Evolutionary conservation across 2,888 invertebrate genomes (phyloP).

Genomic region (Achlya flavicornis): DNA sequence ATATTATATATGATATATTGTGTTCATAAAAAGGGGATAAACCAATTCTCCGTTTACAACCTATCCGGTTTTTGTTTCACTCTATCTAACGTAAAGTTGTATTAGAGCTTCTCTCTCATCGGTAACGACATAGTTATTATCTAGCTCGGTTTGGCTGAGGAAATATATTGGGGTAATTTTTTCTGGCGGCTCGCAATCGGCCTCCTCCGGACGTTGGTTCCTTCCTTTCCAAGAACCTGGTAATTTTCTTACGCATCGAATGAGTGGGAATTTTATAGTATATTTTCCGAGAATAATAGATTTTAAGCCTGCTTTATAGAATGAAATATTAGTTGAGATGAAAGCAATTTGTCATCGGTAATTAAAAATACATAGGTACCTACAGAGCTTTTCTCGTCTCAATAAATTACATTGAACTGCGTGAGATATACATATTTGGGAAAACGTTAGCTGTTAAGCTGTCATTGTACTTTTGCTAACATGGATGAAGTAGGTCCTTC

Average conservation of each 20-base stretch:
- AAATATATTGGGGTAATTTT: constrained; percentile 41
- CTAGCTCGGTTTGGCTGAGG: constrained; percentile 35
- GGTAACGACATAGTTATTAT: constrained; percentile 37
- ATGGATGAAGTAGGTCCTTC: too few species aligned
- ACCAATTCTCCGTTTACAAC: constrained; percentile 38
- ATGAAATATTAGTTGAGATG: not conserved
- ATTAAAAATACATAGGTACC: not conserved
- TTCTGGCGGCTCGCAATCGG: constrained; percentile 23
- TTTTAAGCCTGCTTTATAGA: not conserved
- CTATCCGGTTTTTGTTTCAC: constrained; percentile 26
- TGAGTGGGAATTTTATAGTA: not conserved
- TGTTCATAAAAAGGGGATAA: constrained; percentile 49
- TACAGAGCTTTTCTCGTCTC: too few species aligned
- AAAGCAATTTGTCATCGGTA: not conserved
- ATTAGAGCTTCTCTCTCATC: constrained; percentile 23
- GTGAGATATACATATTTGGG: too few species aligned
- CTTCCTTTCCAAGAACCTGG: constrained; percentile 27
- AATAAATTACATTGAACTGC: too few species aligned
- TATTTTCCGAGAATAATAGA: not conserved
- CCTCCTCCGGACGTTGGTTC: constrained; percentile 29
- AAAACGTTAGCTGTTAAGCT: too few species aligned
- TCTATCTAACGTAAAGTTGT: constrained; percentile 15
- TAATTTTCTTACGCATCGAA: constrained; percentile 25
- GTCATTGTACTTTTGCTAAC: too few species aligned
- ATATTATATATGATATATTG: constrained; percentile 50